Evolutionary conservation across 1,140 invertebrate genomes (phyloP).

Genomic region (Calliopsis andreniformis): DNA sequence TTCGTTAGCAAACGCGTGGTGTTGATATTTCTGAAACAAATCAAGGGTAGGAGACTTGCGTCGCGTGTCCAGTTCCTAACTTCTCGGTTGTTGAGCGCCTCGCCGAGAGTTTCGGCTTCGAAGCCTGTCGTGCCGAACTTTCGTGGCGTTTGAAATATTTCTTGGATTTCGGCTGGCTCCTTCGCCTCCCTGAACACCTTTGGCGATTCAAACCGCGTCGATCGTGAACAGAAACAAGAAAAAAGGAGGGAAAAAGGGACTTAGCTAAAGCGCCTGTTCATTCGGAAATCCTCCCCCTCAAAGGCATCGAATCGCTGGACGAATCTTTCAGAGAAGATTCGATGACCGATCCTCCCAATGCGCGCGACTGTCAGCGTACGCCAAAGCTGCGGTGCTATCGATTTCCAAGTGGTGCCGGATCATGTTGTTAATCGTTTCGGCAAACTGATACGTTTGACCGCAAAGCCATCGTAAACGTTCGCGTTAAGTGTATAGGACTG

Average conservation of each 20-base stretch:
- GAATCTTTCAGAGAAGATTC: not conserved
- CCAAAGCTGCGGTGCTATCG: slow-evolving; percentile 13
- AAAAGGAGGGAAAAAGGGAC: not conserved
- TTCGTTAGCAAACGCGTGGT: slow-evolving; percentile 40
- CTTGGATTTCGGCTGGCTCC: not conserved
- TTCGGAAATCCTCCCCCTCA: not conserved
- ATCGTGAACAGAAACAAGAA: no score
- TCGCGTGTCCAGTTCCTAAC: slow-evolving; percentile 6
- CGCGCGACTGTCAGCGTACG: no score
- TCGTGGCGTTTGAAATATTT: slow-evolving; percentile 3
- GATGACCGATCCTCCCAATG: not conserved
- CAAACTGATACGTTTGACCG: slow-evolving; percentile 22
- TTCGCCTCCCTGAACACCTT: not conserved
- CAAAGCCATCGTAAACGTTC: slow-evolving; percentile 33
- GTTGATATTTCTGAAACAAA: slow-evolving; percentile 45
- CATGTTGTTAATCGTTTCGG: slow-evolving; percentile 23
- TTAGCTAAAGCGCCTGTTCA: not conserved
- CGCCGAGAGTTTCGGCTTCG: slow-evolving; percentile 8
- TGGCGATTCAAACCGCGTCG: slow-evolving; percentile 7
- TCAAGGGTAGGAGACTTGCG: not conserved
- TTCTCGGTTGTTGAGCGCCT: slow-evolving; percentile 1
- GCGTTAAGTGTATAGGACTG: not conserved
- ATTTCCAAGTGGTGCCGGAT: slow-evolving; percentile 14
- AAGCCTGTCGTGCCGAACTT: not conserved
- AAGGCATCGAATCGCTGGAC: not conserved